Conservation (phyloP, 2,797 vertebrate genomes). For the Thamnophis elegans region DNA sequence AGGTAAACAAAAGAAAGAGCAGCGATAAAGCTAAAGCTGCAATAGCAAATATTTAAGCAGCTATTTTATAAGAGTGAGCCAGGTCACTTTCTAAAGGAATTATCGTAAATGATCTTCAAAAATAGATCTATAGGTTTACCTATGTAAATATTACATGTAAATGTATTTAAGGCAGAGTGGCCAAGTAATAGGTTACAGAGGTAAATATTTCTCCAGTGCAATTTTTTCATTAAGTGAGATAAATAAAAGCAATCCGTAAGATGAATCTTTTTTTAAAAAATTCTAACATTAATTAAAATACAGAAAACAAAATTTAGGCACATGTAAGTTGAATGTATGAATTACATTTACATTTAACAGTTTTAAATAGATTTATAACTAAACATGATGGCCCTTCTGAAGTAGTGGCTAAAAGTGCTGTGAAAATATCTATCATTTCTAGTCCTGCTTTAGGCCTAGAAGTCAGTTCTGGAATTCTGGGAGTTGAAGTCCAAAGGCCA, state of each 20-base stretch:
- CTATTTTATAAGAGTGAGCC: slow-evolving; percentile 49
- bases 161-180: slow-evolving; percentile 53
- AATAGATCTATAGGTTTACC: slow-evolving; percentile 52
- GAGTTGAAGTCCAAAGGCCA: neutral
- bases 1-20: slow-evolving; percentile 71
- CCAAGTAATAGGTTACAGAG: slow-evolving; percentile 57
- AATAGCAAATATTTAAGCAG: slow-evolving; percentile 76
- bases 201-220: slow-evolving; percentile 61
- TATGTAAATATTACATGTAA: slow-evolving; percentile 59
- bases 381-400: neutral
- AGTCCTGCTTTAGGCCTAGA: neutral
- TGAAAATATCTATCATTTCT: neutral
- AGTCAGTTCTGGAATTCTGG: neutral
- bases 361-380: neutral
- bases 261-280: slow-evolving; percentile 45
- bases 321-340: neutral
- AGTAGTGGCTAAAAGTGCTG: neutral
- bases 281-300: slow-evolving; percentile 50
- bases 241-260: slow-evolving; percentile 63
- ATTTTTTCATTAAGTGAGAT: slow-evolving; percentile 38
- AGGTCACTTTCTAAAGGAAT: slow-evolving; percentile 66
- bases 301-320: slow-evolving; percentile 1
- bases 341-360: neutral
- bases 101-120: slow-evolving; percentile 64
- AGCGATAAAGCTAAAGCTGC: slow-evolving; percentile 69